Conservation (phyloP, 1,140 invertebrate genomes). For the Neomicropteryx cornuta region DNA sequence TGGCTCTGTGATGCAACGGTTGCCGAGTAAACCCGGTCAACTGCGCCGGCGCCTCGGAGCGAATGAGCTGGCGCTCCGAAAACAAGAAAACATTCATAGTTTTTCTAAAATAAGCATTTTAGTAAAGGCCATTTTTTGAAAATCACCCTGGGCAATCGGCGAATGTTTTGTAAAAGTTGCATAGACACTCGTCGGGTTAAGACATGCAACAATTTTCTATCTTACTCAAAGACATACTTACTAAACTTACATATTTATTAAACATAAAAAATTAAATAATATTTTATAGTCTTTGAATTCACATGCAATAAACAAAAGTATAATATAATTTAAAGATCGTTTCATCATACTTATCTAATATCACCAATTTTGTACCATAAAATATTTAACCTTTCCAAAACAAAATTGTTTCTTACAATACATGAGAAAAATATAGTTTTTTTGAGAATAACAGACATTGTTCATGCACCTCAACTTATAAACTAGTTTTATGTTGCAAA, state of each 20-base stretch:
- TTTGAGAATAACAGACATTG: neutral
- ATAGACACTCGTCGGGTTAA: neutral
- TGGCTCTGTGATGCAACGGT: neutral
- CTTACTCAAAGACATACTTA: neutral
- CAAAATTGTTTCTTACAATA: conserved; percentile 2
- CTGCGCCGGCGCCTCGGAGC: neutral
- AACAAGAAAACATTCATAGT: too few relatives aligned
- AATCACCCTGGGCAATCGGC: too few relatives aligned
- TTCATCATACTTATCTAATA: too few relatives aligned
- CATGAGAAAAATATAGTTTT: neutral
- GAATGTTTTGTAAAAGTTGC: neutral
- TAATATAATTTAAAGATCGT: neutral
- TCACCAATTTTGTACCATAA: too few relatives aligned
- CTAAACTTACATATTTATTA: neutral
- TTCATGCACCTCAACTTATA: neutral
- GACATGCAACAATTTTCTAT: neutral
- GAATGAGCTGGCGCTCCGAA: neutral
- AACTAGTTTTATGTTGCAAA: neutral
- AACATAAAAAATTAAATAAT: neutral
- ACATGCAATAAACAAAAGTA: neutral
- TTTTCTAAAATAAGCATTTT: too few relatives aligned
- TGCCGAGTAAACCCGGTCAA: neutral
- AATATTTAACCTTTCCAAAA: neutral
- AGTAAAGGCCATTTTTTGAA: neutral
- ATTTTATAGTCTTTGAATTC: neutral